A percentile compares a stretch with the other conserved stretches of the same genome.
Evolutionary conservation across 2,113 vertebrate genomes (phyloP).

Genomic region (Planiliza haematocheilus): DNA sequence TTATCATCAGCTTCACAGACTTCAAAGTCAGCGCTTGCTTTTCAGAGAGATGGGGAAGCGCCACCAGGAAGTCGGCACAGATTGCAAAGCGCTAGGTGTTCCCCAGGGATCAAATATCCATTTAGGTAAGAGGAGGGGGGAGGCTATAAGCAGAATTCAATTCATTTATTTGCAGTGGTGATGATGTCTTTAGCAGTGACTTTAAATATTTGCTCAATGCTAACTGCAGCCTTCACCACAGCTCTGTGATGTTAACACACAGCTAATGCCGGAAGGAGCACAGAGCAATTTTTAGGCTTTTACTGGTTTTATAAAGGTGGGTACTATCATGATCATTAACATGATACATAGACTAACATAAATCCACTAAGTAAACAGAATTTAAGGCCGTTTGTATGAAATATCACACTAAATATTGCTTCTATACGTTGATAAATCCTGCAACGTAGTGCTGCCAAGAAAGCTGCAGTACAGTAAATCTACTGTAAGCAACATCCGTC

Average conservation of each 20-base stretch:
- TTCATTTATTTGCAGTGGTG: constrained; percentile 79
- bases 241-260: constrained; percentile 50
- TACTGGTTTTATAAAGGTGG: constrained; percentile 17
- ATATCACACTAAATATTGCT: constrained; percentile 18
- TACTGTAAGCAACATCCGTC: constrained; percentile 49
- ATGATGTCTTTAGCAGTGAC: constrained; percentile 78
- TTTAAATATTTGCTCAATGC: constrained; percentile 77
- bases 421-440: constrained; percentile 26
- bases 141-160: constrained; percentile 66
- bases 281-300: constrained; percentile 20
- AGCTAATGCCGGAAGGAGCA: constrained; percentile 49
- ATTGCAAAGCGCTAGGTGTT: constrained; percentile 75
- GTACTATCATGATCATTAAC: constrained; percentile 38
- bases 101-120: constrained; percentile 79
- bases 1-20: constrained; percentile 81
- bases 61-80: constrained; percentile 74
- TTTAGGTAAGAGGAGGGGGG: constrained; percentile 70
- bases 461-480: constrained; percentile 37
- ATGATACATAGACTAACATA: constrained; percentile 6
- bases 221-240: constrained; percentile 61
- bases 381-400: constrained; percentile 9
- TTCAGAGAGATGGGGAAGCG: constrained; percentile 67
- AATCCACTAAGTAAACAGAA: constrained; percentile 39
- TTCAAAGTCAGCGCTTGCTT: constrained; percentile 79
- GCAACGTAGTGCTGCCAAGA: constrained; percentile 34